phyloP scores from a whole-genome alignment of 2,888 invertebrate genomes.

The Ganaspis brasiliensis region DNA sequence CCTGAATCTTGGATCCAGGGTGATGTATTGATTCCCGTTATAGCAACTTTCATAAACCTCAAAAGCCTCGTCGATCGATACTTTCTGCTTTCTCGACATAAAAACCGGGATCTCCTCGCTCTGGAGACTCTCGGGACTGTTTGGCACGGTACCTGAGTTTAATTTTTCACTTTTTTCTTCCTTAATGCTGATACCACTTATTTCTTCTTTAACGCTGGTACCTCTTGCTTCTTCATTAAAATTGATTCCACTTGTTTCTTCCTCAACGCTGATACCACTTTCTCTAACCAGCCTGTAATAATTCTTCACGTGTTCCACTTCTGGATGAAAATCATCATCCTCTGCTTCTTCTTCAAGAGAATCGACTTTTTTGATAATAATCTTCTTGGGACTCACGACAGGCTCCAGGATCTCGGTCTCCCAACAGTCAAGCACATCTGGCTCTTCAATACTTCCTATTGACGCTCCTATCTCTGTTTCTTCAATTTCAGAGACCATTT shows the following conservation, averaged over 20 bases:
- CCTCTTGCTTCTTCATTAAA: conserved; percentile 62
- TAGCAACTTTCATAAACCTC: conserved; percentile 78
- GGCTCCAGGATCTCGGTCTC: conserved; percentile 78
- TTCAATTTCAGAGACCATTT: too few species aligned
- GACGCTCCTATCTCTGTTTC: conserved; percentile 57
- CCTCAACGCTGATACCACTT: conserved; percentile 65
- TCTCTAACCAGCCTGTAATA: conserved; percentile 75
- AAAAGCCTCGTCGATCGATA: conserved; percentile 76
- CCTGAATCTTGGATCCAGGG: conserved; percentile 55
- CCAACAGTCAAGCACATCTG: conserved; percentile 82
- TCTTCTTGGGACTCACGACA: conserved; percentile 67
- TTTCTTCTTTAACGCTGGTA: conserved; percentile 63
- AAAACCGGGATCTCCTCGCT: conserved; percentile 68
- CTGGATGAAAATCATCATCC: conserved; percentile 57
- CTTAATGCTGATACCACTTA: conserved; percentile 66
- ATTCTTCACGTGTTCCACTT: conserved; percentile 72
- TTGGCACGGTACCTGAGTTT: conserved; percentile 62
- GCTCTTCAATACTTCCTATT: conserved; percentile 77
- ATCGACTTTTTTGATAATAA: conserved; percentile 63
- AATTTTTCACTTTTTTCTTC: conserved; percentile 54
- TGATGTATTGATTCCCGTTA: conserved; percentile 54
- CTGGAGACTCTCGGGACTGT: conserved; percentile 65
- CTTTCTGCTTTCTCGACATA: conserved; percentile 61
- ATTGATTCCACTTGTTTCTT: conserved; percentile 49
- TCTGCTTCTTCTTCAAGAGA: conserved; percentile 60